Base-by-base conservation (phyloP, 2,888 invertebrate genomes). In the Alentia gelatinosa region DNA sequence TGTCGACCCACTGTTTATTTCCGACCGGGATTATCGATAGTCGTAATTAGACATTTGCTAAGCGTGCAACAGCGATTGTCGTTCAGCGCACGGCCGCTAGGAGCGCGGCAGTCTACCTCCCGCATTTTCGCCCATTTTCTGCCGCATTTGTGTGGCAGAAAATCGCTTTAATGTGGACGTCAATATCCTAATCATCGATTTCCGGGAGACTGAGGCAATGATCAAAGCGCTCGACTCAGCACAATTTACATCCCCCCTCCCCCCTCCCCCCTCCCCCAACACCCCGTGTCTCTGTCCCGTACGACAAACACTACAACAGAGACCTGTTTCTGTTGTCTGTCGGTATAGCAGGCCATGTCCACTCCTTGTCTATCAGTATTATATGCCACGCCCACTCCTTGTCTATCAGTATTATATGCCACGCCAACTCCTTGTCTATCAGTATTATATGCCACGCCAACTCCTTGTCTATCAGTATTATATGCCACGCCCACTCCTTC, bases 181-280 rank as follows among this genome's bases (percentile, higher is more conserved):
- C 79, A 37, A 79, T 79, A 79, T 79, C 79, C 79, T 79, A 79
- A 79, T 79, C 79, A 79, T 79, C 79, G 79, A 79, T 79, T 79
- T 79, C 79, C 79, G 79, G 79, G 37, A 35, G 37, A 79, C 79
- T 39, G 39, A 12, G n/a, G 35, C 35, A 35, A 35, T 35, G 79
- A 79, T 79, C 79, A 79, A 79, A 79, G 79, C n/a, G 15, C 37
- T 39, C 23, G 79, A 79, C 35, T 79, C 79, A 35, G 79, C 79
- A 39, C 79, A 79, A 79, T 37, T 79, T 35, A 79, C 37, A 79
- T 79, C 79, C 19, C 15, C 39, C 26, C 79, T n/a, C 63, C 23
- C 37, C 1, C 39, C 37, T 35, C 79, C 79, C 35, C 39, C 15
- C 37, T 23, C 79, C 12, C 9, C n/a, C 68, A 63, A 19, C 15